phyloP scores from a whole-genome alignment of 2,797 vertebrate species.

The Euphonia xanthogaster region DNA sequence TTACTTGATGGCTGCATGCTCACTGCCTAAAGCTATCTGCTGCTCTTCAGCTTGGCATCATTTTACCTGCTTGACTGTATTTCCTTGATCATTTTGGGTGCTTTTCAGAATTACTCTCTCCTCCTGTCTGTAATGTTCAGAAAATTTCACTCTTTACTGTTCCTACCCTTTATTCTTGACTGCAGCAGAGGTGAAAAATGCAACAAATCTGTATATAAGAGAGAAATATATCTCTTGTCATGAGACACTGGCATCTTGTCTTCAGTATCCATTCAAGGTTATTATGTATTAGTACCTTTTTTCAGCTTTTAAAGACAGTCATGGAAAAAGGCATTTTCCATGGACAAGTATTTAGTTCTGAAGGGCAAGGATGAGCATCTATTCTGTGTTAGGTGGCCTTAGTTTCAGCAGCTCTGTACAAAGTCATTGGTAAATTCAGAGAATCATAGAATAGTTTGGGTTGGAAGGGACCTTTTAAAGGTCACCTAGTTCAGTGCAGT shows the following conservation, averaged over 20 bases:
- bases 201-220: neutral
- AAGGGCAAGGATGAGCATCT: neutral
- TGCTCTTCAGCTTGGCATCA: neutral
- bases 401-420: neutral
- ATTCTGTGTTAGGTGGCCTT: rapidly evolving
- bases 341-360: neutral
- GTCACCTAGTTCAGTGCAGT: neutral
- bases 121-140: neutral
- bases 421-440: neutral
- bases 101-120: constrained; percentile 11
- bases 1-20: constrained; percentile 10
- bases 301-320: neutral
- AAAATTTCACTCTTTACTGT: neutral
- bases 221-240: neutral
- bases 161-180: neutral
- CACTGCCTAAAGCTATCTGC: constrained; percentile 1
- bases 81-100: neutral
- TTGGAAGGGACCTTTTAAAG: neutral
- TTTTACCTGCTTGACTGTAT: neutral
- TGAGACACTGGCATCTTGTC: neutral
- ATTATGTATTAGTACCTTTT: neutral
- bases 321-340: neutral
- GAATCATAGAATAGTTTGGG: neutral
- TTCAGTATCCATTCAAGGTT: neutral
- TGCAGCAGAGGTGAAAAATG: neutral